Base-by-base conservation (phyloP, 2,888 invertebrate genomes). In the Phengaris alcon region DNA sequence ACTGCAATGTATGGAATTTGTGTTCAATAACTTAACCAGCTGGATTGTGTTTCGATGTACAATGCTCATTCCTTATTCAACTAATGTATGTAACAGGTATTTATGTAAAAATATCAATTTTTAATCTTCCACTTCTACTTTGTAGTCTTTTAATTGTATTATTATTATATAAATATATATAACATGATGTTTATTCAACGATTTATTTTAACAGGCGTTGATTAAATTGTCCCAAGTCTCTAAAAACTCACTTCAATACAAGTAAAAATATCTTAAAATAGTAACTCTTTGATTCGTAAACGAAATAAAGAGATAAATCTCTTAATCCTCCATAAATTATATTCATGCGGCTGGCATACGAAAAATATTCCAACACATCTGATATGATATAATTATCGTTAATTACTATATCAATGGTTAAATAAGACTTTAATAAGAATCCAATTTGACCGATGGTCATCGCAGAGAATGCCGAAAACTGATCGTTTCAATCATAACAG, bases 1-100 rank as follows among this genome's bases (percentile, higher is more conserved):
- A 78, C 75, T 77, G 84, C 87, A 84, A 90, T 85, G 89, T 88
- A 89, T 90, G 89, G 89, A 90, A 90, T 91, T 90, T 88, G 90
- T 90, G 88, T 84, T 82, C 87, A 87, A 91, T 91, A 91, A 89
- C 84, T 90, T 89, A 87, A 85, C 82, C 85, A 85, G 83, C 82
- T 82, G 84, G 82, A 78, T 79, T 77, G 82, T 82, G 84, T 83
- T 83, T 82, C 82, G 77, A 79, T 81, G 79, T 82, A 82, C 82
- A 82, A 83, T 83, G 83, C 85, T 85, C 86, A 83, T 84, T 84
- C 84, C 81, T 80, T 52, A 52, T 52, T 64, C 64, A 12, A 12
- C 12, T 35, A 22, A 22, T 22, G 22, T 64, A 64, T 64, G 64
- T 64, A 64, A 64, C 35, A 64, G 64, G 35, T 64, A 64, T 64